Evolutionary conservation across 2,113 vertebrate genomes (phyloP), one percentile per base, ranked within the genome.

Genomic region (Agapornis roseicollis): DNA sequence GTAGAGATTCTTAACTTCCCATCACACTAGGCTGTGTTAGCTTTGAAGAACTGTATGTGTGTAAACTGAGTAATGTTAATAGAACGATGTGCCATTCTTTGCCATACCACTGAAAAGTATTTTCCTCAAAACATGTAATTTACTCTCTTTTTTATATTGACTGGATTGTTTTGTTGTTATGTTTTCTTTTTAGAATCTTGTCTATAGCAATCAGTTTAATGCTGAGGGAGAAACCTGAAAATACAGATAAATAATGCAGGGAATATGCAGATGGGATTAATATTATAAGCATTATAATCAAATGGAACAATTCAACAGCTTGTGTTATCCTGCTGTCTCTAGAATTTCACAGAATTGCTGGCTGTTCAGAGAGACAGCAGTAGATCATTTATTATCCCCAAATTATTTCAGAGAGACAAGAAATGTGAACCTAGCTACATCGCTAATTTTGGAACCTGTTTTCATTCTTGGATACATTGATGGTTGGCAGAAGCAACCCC

Each of bases 21-120:
- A 7, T 89, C 60, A 72, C 52, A 15, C 63, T 56, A n/a, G 52
- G 41, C 50, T 88, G 9, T 72, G 23, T 74, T 83, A 74, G 49
- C 72, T 93, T 42, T 94, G 49, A 88, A 88, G 79, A 91, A 50
- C 47, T 86, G 39, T 72, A 5, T 93, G n/a, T 88, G 28, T 90
- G 33, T 90, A 63, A 94, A 84, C 41, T 83, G 33, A 89, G 33
- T 78, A 41, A 79, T 71, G 72, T 61, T 86, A 84, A 84, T n/a
- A 82, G 22, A 70, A 29, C 90, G 88, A 81, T 66, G 27, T 90
- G 49, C 27, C 61, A 39, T 84, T 95, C 71, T 65, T 80, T 83
- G 50, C 68, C 65, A 35, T 85, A 61, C 53, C 73, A 60, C n/a
- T 69, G 11, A 58, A 76, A 89, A 49, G 18, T 80, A 3, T 47